Conservation (phyloP, 2,888 invertebrate species). For the Glaucopsyche alexis region DNA sequence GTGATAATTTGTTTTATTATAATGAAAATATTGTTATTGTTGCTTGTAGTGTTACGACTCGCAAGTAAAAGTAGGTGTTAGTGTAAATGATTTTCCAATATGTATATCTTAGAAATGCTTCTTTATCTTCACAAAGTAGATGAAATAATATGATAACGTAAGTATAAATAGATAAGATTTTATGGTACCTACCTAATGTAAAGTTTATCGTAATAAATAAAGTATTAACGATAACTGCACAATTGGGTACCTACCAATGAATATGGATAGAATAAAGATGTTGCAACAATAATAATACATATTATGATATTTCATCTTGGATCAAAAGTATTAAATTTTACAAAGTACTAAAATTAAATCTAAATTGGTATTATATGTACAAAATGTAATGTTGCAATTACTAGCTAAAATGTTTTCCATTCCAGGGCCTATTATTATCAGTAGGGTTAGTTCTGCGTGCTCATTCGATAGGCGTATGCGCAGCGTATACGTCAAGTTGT, state of each 20-base stretch:
- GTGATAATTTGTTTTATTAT: slow-evolving; percentile 13
- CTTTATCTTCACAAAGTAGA: slow-evolving; percentile 9
- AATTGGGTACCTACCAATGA: not conserved
- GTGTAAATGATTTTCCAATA: slow-evolving; percentile 10
- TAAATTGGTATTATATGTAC: no score
- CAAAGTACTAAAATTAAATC: no score
- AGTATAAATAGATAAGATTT: slow-evolving; percentile 30
- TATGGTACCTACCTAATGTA: not conserved
- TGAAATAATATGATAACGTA: slow-evolving; percentile 22
- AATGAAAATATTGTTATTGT: not conserved
- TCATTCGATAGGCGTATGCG: no score
- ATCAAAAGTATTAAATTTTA: not conserved
- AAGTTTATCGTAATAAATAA: not conserved
- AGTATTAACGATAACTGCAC: not conserved
- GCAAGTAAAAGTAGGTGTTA: slow-evolving; percentile 6
- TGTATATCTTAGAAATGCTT: slow-evolving; percentile 20
- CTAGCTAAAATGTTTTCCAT: no score
- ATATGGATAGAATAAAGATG: not conserved
- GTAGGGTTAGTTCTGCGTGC: no score
- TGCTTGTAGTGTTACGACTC: slow-evolving; percentile 22
- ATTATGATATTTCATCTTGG: not conserved
- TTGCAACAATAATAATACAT: not conserved
- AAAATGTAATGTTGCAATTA: no score
- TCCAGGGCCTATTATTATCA: no score
- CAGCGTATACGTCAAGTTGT: no score